phyloP scores from a whole-genome alignment of 2,113 vertebrate species.

The Phalacrocorax pelagicus region DNA sequence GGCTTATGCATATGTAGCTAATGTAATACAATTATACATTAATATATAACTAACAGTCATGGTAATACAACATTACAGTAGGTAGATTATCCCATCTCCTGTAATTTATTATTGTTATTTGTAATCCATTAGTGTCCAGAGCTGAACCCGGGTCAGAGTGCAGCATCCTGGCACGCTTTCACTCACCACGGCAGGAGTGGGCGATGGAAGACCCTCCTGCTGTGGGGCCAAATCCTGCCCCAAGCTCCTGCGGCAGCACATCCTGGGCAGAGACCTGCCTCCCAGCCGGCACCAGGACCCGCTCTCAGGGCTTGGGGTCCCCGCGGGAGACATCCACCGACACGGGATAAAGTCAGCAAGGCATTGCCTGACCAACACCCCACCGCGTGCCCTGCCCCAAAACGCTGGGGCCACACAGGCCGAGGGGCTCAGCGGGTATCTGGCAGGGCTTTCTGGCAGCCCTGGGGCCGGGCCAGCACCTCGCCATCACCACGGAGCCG shows the following conservation, averaged over 20 bases:
- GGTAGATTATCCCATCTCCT: conserved; percentile 68
- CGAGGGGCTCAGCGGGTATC: not conserved
- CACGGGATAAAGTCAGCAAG: not conserved
- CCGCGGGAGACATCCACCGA: not conserved
- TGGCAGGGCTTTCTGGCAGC: not conserved
- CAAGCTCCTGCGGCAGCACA: rapidly evolving
- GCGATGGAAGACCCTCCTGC: not conserved
- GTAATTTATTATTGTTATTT: conserved; percentile 66
- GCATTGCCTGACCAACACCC: not conserved
- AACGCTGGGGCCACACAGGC: rapidly evolving
- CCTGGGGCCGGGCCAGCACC: not conserved
- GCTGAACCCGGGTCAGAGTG: conserved; percentile 54
- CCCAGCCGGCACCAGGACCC: not conserved
- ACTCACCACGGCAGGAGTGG: rapidly evolving
- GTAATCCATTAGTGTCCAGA: conserved; percentile 63
- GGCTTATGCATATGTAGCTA: conserved; percentile 61
- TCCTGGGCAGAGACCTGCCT: not conserved
- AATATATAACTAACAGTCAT: conserved; percentile 66
- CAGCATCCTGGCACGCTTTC: not conserved
- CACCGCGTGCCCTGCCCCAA: not conserved
- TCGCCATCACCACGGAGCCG: not conserved
- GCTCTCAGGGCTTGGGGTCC: not conserved
- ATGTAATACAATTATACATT: conserved; percentile 63
- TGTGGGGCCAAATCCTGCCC: not conserved
- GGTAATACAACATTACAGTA: conserved; percentile 65